Evolutionary conservation across 2,797 vertebrate genomes (phyloP).

Genomic region (Lophius americanus): DNA sequence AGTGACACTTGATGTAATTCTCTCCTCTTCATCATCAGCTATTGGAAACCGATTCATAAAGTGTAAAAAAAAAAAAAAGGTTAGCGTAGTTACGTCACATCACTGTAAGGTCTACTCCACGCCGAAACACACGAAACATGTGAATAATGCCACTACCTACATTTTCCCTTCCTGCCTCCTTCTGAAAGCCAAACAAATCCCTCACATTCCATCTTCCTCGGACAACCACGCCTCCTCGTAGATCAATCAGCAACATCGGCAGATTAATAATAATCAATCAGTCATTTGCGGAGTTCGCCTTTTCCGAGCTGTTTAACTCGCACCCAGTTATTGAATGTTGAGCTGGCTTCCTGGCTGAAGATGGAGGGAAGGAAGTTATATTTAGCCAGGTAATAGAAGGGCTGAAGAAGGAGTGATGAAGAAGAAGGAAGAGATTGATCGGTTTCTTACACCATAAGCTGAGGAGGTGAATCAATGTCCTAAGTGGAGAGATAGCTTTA

Average conservation of each 20-base stretch:
- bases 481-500: slow-evolving; percentile 70
- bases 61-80: too few relatives aligned
- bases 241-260: slow-evolving; percentile 60
- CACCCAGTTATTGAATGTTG: slow-evolving; percentile 64
- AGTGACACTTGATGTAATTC: slow-evolving; percentile 63
- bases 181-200: slow-evolving; percentile 7
- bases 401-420: slow-evolving; percentile 54
- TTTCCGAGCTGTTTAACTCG: slow-evolving; percentile 45
- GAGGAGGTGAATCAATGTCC: slow-evolving; percentile 77
- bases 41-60: too few relatives aligned
- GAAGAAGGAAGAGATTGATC: slow-evolving; percentile 70
- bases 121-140: too few relatives aligned
- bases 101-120: slow-evolving; percentile 21
- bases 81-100: slow-evolving; percentile 49
- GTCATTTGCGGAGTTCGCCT: slow-evolving; percentile 60
- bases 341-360: slow-evolving; percentile 74
- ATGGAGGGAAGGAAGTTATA: slow-evolving; percentile 75
- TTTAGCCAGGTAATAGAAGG: slow-evolving; percentile 76
- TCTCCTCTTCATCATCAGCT: slow-evolving; percentile 38
- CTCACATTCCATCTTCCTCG: slow-evolving; percentile 14
- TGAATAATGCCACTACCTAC: too few relatives aligned
- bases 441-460: slow-evolving; percentile 68
- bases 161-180: neutral
- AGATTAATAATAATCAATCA: slow-evolving; percentile 68
- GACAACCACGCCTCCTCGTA: slow-evolving; percentile 11